Base-by-base conservation (phyloP, 2,113 vertebrate genomes). In the Rhodinocichla rosea region DNA sequence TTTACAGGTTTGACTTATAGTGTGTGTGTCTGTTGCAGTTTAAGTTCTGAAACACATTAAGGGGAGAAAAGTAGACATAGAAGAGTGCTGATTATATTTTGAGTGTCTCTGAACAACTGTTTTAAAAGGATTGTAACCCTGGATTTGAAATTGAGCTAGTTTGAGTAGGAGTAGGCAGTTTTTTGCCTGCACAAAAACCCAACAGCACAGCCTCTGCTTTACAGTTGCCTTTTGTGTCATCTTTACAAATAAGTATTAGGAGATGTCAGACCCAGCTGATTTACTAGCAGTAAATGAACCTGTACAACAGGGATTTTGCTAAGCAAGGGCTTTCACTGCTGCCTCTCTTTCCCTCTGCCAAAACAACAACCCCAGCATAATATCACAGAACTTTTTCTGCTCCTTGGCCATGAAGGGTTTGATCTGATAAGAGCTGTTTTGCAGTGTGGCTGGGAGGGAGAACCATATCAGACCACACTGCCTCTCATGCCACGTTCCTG, bases 391-490 rank as follows among this genome's bases (percentile, higher is more conserved):
- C n/a, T 59, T 79, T 64, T 80, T 44, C 76, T 83, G 40, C 56
- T 89, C 53, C 14, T 33, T 86, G 70, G 19, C 53, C 19, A 2
- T 0, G 5, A 23, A 81, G 26, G 13, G 32, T 60, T 60, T 92
- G 82, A 79, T 88, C 80, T 76, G 86, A 28, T 82, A 63, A 39
- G 18, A 89, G 65, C 20, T 62, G 47, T 63, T 95, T 59, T 87
- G 59, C 55, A 68, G 53, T 57, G 3, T 24, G 40, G 73, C 45
- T 77, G 50, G 47, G 26, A 85, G 65, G 7, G 14, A 75, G n/a
- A 56, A 33, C 42, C 1, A 0, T 19, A 49, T 60, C 37, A 89
- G 64, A 37, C 50, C 83, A 33, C 42, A 7, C 4, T 57, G 2
- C 1, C 64, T 84, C 15, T 78, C 2, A 6, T 78, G 59, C 55